Base-by-base conservation (phyloP, 1,140 invertebrate genomes). In the Caenorhabditis inopinata region DNA sequence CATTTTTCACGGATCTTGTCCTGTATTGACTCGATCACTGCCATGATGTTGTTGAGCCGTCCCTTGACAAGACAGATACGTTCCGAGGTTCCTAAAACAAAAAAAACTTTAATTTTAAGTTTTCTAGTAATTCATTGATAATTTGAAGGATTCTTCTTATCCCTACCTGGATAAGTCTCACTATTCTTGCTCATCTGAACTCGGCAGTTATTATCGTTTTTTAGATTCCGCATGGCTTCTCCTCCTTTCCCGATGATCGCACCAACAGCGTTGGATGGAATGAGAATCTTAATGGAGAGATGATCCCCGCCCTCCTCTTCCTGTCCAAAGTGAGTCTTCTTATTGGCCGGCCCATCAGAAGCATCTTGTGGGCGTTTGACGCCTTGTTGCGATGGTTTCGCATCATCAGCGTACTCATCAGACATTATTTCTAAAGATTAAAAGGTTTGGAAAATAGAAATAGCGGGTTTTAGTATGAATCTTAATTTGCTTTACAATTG, bases 1-100 rank as follows among this genome's bases (percentile, higher is more conserved):
- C 96, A 95, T 89, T 97, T 98, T 89, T 98, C 96, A 86, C 94
- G 93, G 84, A 98, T 97, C 91, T 97, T 97, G 87, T 97, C 95
- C 93, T 96, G 95, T 84, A 98, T 96, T 89, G 97, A 97, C 86
- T 94, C 93, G 90, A 97, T 92, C 74, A 97, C 95, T 83, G 93
- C 92, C 92, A 96, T 93, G 85, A 97, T 96, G 83, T 94, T 93
- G 76, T 96, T 95, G 76, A 96, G 92, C 68, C 92, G 94, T 73
- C 96, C 96, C 46, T 95, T 96, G 86, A 99, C 96, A 73, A 99
- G 91, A 90, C 96, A 99, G 45, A 98, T 95, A 82, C 96, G 92
- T 90, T 98, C 96, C 84, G 94, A 94, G 83, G 96, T 99, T 86
- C 95, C 96, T 97, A 89, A 14, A 92, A 90, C 80, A 68, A 53